Base-by-base conservation (phyloP, 2,888 invertebrate species). In the Nycteola revayana region DNA sequence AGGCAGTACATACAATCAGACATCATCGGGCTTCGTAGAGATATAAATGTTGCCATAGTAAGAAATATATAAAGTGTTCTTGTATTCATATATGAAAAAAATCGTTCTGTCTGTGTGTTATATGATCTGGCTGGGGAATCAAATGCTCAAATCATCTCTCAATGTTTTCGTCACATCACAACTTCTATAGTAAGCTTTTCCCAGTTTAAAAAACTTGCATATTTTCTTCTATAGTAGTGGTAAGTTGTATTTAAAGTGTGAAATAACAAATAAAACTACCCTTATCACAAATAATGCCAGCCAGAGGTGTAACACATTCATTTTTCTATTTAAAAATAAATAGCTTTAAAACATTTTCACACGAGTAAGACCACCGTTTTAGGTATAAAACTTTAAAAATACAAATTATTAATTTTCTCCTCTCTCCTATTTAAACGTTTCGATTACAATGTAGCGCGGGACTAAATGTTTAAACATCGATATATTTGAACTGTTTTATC, bases 281-380 rank as follows among this genome's bases (percentile, higher is more conserved):
- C 3, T 14, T 2, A 5, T 5, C 14, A 14, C 14, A 14, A 3
- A 14, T 2, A 21, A 21, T 5, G 2, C 46, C 49, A 46, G 52
- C 55, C 50, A 47, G 34, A 14, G 22, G 45, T 43, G 11, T 26
- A 42, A 36, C 38, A 37, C 40, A 40, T 42, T 49, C 22, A 36
- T 42, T 61, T 60, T 67, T 74, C 62, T 59, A 60, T 67, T n/a
- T n/a, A n/a, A n/a, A n/a, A 64, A 52, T 67, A 62, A 64, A 65
- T 78, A 85, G 86, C 85, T 84, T 87, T 87, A 85, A 82, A 77
- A 63, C 64, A 50, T 69, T 75, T 76, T 82, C 80, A 79, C 84
- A 83, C 80, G 85, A 82, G 65, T 64, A 63, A 77, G 71, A 87
- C 87, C 87, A 87, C 87, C 87, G 87, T 76, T 72, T 79, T 81